Evolutionary conservation across 1,140 invertebrate genomes (phyloP).

Genomic region (Zaprionus tsacasi): DNA sequence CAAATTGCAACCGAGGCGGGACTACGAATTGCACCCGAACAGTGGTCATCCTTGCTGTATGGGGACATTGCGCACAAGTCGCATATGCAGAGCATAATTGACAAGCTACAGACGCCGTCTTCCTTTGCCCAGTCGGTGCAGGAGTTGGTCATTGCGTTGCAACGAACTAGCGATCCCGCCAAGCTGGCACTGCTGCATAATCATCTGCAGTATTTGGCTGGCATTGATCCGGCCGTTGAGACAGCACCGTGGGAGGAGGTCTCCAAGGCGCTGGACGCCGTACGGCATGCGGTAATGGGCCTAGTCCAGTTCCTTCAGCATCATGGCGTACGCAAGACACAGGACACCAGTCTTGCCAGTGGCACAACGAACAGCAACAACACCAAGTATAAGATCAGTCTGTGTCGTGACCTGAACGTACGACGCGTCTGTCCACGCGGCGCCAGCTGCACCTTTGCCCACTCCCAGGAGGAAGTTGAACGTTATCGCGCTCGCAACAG

Average conservation of each 20-base stretch:
- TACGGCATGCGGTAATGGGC: slow-evolving; percentile 92
- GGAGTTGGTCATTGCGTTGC: slow-evolving; percentile 95
- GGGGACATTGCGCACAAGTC: slow-evolving; percentile 98
- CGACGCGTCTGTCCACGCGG: slow-evolving; percentile 93
- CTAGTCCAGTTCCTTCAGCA: slow-evolving; percentile 94
- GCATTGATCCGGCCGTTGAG: slow-evolving; percentile 91
- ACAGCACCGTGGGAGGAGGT: slow-evolving; percentile 88
- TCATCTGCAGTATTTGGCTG: slow-evolving; percentile 93
- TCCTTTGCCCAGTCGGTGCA: slow-evolving; percentile 96
- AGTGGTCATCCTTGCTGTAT: slow-evolving; percentile 98
- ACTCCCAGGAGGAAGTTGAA: slow-evolving; percentile 95
- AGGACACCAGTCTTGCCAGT: slow-evolving; percentile 86
- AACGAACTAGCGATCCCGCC: slow-evolving; percentile 95
- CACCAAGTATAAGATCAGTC: slow-evolving; percentile 94
- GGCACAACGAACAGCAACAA: slow-evolving; percentile 86
- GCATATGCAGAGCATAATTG: slow-evolving; percentile 99
- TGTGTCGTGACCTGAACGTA: slow-evolving; percentile 93
- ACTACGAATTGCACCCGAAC: slow-evolving; percentile 97
- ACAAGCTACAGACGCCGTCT: slow-evolving; percentile 96
- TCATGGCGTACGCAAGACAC: slow-evolving; percentile 88
- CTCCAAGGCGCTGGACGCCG: slow-evolving; percentile 91
- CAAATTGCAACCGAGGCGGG: slow-evolving; percentile 99
- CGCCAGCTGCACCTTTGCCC: slow-evolving; percentile 95
- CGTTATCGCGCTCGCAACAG: slow-evolving; percentile 86
- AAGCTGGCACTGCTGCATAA: slow-evolving; percentile 91